A percentile compares a stretch with the other conserved stretches of the same genome.
These are phyloP conservation scores for Caradrina clavipalpis DNA, from an alignment of 2,888 invertebrate species.

Conservation along the genomic window DNA sequence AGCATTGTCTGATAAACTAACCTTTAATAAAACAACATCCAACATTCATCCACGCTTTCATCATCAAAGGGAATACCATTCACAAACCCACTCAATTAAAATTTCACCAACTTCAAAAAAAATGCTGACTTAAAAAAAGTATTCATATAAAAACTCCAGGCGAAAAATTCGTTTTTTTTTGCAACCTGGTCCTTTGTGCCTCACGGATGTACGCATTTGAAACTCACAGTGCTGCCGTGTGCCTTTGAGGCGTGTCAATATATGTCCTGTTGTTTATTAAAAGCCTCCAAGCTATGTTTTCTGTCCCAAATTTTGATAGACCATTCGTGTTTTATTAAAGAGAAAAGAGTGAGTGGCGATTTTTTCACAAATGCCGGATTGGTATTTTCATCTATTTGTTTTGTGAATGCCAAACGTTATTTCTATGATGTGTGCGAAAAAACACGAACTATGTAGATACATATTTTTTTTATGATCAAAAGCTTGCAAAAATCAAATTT, in stretches of 20 bases:
- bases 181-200: constrained; percentile 37
- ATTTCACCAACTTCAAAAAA: constrained; percentile 13
- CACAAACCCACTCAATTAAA: constrained; percentile 37
- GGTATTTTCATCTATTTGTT: constrained; percentile 16
- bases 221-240: constrained; percentile 29
- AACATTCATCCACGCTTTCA: too few relatives aligned
- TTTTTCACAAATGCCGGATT: not conserved
- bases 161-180: constrained; percentile 19
- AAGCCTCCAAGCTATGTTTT: constrained; percentile 24
- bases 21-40: too few relatives aligned
- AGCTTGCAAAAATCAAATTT: not conserved
- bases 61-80: constrained; percentile 21
- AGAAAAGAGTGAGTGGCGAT: constrained; percentile 9
- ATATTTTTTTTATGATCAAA: not conserved
- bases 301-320: constrained; percentile 42
- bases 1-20: too few relatives aligned
- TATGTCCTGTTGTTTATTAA: constrained; percentile 58
- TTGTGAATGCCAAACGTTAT: not conserved
- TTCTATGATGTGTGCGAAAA: not conserved
- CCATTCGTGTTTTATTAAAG: constrained; percentile 45
- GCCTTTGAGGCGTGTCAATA: constrained; percentile 65
- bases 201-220: constrained; percentile 41
- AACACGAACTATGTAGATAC: not conserved
- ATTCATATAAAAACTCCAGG: constrained; percentile 18
- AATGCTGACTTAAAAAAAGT: constrained; percentile 36